Conservation (phyloP, 2,113 vertebrate genomes). For the Paraplagusia blochii region DNA sequence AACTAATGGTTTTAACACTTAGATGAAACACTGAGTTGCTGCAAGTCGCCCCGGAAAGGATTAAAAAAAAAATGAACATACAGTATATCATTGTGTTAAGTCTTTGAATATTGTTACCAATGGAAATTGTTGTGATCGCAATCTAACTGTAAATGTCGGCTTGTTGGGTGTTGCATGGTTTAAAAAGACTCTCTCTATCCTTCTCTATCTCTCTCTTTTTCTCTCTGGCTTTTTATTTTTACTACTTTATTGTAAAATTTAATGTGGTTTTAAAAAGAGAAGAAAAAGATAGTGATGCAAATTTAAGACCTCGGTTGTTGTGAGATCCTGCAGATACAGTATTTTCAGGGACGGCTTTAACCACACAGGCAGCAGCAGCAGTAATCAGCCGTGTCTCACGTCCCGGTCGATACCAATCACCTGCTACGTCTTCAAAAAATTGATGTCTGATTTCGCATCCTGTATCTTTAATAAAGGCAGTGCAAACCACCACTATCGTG, state of each 20-base stretch:
- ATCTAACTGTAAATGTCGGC: slow-evolving; percentile 67
- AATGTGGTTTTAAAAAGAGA: slow-evolving; percentile 45
- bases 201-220: slow-evolving; percentile 55
- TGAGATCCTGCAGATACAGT: slow-evolving; percentile 35
- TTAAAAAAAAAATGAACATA: slow-evolving; percentile 21
- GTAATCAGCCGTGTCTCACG: slow-evolving; percentile 33
- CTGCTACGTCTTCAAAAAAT: slow-evolving; percentile 51
- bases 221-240: neutral
- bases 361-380: slow-evolving; percentile 31
- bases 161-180: slow-evolving; percentile 76
- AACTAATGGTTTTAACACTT: slow-evolving; percentile 23
- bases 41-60: slow-evolving; percentile 15
- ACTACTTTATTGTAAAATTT: slow-evolving; percentile 56
- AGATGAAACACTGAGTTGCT: slow-evolving; percentile 14
- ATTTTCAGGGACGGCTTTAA: slow-evolving; percentile 47
- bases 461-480: slow-evolving; percentile 78
- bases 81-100: slow-evolving; percentile 44
- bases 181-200: slow-evolving; percentile 57
- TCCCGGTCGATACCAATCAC: slow-evolving; percentile 37
- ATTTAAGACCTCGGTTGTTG: slow-evolving; percentile 41
- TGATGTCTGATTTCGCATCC: slow-evolving; percentile 59
- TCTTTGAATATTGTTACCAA: slow-evolving; percentile 62
- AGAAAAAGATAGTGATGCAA: slow-evolving; percentile 33
- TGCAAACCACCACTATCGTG: slow-evolving; percentile 33
- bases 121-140: slow-evolving; percentile 51